Percentiles rank a stretch among this genome's conserved stretches.
These are phyloP conservation scores for Melanogrammus aeglefinus DNA, from an alignment of 2,797 vertebrate genomes.

Conservation along the genomic window DNA sequence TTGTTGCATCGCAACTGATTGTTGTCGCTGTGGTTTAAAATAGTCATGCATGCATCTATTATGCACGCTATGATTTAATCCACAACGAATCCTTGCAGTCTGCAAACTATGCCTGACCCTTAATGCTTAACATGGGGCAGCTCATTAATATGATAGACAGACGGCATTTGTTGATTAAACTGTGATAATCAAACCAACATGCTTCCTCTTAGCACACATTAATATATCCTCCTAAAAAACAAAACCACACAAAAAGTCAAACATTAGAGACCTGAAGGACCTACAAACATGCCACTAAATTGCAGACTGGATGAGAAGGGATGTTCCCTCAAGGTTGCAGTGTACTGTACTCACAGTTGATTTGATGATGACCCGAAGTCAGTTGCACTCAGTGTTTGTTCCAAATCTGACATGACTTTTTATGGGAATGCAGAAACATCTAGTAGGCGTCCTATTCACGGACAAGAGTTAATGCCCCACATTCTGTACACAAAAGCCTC, in stretches of 20 bases:
- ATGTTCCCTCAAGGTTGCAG: conserved; percentile 10
- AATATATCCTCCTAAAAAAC: conserved; percentile 57
- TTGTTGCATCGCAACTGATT: neutral
- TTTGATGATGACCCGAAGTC: neutral
- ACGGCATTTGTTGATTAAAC: conserved; percentile 58
- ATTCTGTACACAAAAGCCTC: neutral
- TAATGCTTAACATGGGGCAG: conserved; percentile 27
- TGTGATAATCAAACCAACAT: conserved; percentile 58
- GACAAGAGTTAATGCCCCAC: neutral
- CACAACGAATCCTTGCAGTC: conserved; percentile 22
- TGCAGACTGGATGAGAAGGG: neutral
- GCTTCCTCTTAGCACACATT: conserved; percentile 57
- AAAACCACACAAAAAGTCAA: conserved; percentile 52
- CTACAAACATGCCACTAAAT: conserved; percentile 31
- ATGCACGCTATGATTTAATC: neutral
- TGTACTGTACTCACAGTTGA: conserved; percentile 25
- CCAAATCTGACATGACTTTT: neutral
- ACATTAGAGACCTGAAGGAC: conserved; percentile 31
- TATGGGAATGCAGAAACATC: neutral
- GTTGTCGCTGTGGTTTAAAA: neutral
- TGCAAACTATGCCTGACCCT: conserved; percentile 30
- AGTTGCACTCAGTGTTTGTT: neutral
- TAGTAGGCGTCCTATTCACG: neutral
- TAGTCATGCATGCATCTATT: neutral
- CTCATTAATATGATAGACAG: conserved; percentile 51